phyloP scores from a whole-genome alignment of 2,797 vertebrate genomes.

The Chrosomus eos region DNA sequence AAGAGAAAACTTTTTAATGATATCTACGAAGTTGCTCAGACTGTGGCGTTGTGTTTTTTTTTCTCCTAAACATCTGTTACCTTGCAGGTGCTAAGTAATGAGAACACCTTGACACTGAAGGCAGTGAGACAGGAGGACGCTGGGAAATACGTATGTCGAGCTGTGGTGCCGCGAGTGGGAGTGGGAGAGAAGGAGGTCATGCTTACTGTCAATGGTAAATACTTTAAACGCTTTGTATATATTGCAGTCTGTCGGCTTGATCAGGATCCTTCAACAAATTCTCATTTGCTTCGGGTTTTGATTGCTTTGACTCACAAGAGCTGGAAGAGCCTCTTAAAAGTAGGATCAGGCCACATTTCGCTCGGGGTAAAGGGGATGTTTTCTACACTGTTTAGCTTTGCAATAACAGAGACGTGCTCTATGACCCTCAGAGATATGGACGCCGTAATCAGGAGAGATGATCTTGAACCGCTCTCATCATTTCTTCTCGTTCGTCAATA shows the following conservation, averaged over 20 bases:
- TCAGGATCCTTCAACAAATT: slow-evolving; percentile 14
- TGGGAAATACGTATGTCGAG: slow-evolving; percentile 95
- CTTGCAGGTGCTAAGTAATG: slow-evolving; percentile 93
- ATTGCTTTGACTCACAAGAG: slow-evolving; percentile 38
- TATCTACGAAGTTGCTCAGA: slow-evolving; percentile 1
- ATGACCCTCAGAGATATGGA: slow-evolving; percentile 42
- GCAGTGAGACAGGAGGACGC: slow-evolving; percentile 95
- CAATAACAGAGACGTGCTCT: slow-evolving; percentile 16
- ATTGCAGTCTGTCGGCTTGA: slow-evolving; percentile 3
- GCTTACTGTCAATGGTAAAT: slow-evolving; percentile 94
- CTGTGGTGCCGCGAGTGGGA: slow-evolving; percentile 95
- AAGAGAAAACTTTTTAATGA: slow-evolving; percentile 24
- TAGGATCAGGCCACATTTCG: neutral
- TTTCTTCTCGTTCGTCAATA: slow-evolving; percentile 52
- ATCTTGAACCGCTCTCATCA: slow-evolving; percentile 49
- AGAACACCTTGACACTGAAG: slow-evolving; percentile 93
- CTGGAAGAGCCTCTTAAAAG: slow-evolving; percentile 30
- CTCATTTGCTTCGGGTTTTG: slow-evolving; percentile 31
- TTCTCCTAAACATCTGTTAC: slow-evolving; percentile 29
- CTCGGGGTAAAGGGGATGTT: slow-evolving; percentile 30
- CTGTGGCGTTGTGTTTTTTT: neutral
- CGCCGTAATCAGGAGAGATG: slow-evolving; percentile 52
- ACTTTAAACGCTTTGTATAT: neutral
- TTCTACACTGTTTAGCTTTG: slow-evolving; percentile 40
- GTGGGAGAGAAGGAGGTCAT: slow-evolving; percentile 94